Conservation (phyloP, 2,888 invertebrate genomes). For the Mimachlamys varia region DNA sequence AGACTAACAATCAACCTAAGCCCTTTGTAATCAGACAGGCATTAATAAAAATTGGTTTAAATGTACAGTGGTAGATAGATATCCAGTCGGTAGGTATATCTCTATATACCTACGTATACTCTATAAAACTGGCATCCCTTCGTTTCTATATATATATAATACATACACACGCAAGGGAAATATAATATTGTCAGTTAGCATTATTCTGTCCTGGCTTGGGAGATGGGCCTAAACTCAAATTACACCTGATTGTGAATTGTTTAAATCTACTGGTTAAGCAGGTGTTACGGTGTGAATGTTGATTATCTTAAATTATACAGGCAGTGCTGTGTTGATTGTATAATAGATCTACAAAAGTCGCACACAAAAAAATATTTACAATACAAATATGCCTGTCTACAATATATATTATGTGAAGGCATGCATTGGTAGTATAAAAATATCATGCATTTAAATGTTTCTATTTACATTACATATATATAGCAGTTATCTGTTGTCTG, state of each 20-base stretch:
- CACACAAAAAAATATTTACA: conserved; percentile 7
- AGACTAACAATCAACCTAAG: conserved; percentile 6
- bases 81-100: background rate
- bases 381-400: background rate
- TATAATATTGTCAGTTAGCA: background rate
- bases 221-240: background rate
- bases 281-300: conserved; percentile 29
- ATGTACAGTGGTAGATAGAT: background rate
- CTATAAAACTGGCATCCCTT: background rate
- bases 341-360: background rate
- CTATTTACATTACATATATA: background rate
- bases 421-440: background rate
- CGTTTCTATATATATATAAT: conserved; percentile 24
- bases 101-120: background rate
- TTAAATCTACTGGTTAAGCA: conserved; percentile 21
- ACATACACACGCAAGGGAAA: background rate
- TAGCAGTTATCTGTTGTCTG: background rate
- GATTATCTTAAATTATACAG: conserved; percentile 14
- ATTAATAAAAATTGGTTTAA: conserved; percentile 26
- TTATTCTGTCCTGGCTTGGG: background rate
- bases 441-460: conserved; percentile 28
- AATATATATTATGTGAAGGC: background rate
- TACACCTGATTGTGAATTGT: conserved; percentile 34
- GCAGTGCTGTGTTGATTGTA: background rate
- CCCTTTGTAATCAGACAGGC: conserved; percentile 19